phyloP scores from a whole-genome alignment of 2,797 vertebrate species.

The Coreius guichenoti region DNA sequence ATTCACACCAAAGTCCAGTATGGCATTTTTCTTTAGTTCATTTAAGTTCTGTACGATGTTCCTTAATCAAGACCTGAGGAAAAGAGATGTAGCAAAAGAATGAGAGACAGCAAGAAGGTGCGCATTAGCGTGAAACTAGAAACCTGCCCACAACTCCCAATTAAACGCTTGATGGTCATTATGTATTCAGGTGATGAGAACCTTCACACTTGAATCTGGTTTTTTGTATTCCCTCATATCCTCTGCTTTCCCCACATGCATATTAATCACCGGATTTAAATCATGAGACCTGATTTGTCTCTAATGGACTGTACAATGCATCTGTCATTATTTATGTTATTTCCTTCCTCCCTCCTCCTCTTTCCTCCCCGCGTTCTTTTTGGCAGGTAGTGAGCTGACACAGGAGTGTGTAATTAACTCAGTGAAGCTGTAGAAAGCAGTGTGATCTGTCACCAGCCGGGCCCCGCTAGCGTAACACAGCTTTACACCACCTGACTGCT shows the following conservation, averaged over 20 bases:
- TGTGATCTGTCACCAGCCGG: conserved; percentile 68
- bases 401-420: conserved; percentile 69
- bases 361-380: conserved; percentile 22
- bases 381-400: conserved; percentile 69
- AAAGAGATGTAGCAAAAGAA: conserved; percentile 1
- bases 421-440: conserved; percentile 65
- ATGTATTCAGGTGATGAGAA: conserved; percentile 72
- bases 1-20: conserved; percentile 44
- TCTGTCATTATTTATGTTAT: conserved; percentile 69
- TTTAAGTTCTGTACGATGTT: conserved; percentile 59
- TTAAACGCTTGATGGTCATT: conserved; percentile 73
- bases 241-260: conserved; percentile 64
- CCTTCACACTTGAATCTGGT: conserved; percentile 64
- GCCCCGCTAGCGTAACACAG: conserved; percentile 66
- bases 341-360: conserved; percentile 54
- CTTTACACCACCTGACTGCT: conserved; percentile 54
- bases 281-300: conserved; percentile 66
- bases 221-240: conserved; percentile 68
- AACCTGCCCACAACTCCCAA: conserved; percentile 64
- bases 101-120: not conserved
- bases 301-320: conserved; percentile 71
- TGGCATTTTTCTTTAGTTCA: conserved; percentile 61
- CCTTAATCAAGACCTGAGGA: conserved; percentile 23
- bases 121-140: conserved; percentile 55
- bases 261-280: conserved; percentile 71